Conservation (phyloP, 1,140 invertebrate species). For the Luehdorfia chinensis region DNA sequence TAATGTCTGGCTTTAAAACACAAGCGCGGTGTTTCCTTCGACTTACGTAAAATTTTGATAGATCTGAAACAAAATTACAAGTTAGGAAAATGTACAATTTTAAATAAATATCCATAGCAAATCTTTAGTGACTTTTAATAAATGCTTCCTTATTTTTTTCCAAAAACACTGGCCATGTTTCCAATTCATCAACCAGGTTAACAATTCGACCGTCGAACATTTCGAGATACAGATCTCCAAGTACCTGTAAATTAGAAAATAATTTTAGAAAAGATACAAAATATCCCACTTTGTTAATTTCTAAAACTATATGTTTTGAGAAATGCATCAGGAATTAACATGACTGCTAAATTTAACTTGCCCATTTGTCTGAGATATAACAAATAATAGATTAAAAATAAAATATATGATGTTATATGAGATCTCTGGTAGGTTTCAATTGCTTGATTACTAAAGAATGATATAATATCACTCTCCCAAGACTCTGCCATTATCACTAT, state of each 20-base stretch:
- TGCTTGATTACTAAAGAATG: too few relatives aligned
- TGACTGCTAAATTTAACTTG: too few relatives aligned
- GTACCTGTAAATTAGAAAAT: constrained; percentile 27
- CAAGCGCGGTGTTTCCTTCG: constrained; percentile 39
- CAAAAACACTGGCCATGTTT: constrained; percentile 47
- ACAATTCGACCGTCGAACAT: constrained; percentile 22
- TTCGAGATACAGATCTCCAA: constrained; percentile 44
- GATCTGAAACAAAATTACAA: constrained; percentile 31
- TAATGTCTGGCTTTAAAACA: constrained; percentile 35
- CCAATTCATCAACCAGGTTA: constrained; percentile 39
- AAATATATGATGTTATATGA: too few relatives aligned
- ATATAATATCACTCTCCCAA: too few relatives aligned
- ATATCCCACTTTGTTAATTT: too few relatives aligned
- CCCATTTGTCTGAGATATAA: too few relatives aligned
- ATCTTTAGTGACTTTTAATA: constrained; percentile 38
- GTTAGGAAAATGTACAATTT: neutral
- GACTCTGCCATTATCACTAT: too few relatives aligned
- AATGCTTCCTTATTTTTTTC: constrained; percentile 34
- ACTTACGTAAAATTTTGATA: constrained; percentile 30
- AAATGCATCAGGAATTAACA: too few relatives aligned
- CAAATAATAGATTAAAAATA: too few relatives aligned
- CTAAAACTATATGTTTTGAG: too few relatives aligned
- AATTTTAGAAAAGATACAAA: too few relatives aligned
- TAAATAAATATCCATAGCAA: neutral
- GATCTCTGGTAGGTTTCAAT: too few relatives aligned